Conservation (phyloP, 2,888 invertebrate species). For the Cataglyphis livida region DNA sequence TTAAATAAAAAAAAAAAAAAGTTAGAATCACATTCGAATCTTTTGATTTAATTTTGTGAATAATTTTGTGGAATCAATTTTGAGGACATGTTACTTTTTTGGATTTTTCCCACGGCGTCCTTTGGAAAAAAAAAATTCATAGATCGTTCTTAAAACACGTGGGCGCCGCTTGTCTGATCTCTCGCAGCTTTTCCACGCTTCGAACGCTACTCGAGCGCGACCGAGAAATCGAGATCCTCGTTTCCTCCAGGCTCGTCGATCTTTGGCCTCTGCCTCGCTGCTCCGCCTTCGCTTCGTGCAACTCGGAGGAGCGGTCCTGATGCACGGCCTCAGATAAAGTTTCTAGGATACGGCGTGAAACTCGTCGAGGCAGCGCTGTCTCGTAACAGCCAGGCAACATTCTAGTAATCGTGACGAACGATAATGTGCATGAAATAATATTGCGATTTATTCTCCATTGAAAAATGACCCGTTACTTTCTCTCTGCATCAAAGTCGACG, state of each 20-base stretch:
- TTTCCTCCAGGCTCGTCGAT: conserved; percentile 67
- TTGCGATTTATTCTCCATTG: background rate
- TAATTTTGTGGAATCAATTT: background rate
- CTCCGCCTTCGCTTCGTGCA: conserved; percentile 65
- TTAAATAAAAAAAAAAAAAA: no score
- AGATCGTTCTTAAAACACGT: background rate
- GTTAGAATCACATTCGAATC: background rate
- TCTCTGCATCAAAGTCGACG: background rate
- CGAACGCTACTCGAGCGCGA: conserved; percentile 63
- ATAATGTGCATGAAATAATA: background rate
- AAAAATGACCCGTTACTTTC: background rate
- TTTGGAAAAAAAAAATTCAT: background rate
- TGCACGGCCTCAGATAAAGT: conserved; percentile 52
- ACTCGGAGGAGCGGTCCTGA: conserved; percentile 52
- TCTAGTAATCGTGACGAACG: background rate
- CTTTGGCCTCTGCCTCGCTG: conserved; percentile 62
- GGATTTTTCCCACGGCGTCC: background rate
- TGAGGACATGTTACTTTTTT: background rate
- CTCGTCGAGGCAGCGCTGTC: conserved; percentile 12
- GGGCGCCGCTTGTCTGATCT: background rate
- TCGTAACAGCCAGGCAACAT: background rate
- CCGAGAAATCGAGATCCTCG: conserved; percentile 59
- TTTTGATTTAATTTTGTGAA: no score
- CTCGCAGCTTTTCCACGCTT: conserved; percentile 43
- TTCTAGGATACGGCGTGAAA: conserved; percentile 49